Base-by-base conservation (phyloP, 2,797 vertebrate genomes). In the Cetoscarus ocellatus region DNA sequence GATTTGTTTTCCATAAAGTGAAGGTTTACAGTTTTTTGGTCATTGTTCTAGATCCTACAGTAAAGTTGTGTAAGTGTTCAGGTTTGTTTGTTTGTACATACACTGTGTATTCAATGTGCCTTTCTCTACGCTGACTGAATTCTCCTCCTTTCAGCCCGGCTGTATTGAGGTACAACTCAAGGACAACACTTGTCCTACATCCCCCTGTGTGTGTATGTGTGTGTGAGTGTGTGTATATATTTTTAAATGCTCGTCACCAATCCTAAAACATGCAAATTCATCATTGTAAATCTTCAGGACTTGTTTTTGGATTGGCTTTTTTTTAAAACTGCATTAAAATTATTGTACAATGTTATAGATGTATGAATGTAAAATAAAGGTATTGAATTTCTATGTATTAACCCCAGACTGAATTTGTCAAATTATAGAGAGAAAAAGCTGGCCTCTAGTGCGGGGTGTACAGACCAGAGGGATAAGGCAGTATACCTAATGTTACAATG, bases 361-460 rank as follows among this genome's bases (percentile, higher is more conserved):
- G 97, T 98, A 97, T 96, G 97, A 98, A 98, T 96, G 96, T 96
- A 96, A 97, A 99, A 98, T 98, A 98, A 98, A 98, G 96, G 96
- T 97, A 96, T 92, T 95, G 92, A 86, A 85, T 85, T 91, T 81
- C 38, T 86, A 88, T 94, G 91, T 92, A 88, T 86, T 64, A 80
- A 84, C 61, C 65, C 27, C 7, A 1, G 72, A 72, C 50, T 60
- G 19, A 18, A 44, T 79, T 65, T 63, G 52, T 81, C 18, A 12
- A 56, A 3, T 59, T 39, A 39, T 50, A 54, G 12, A 12, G 17
- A 54, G 48, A 49, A 43, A 3, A 27, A 4, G 27, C 27, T 27
- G 2, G 2, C 27, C 27, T 27, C 27, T 27, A 27, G 27, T 27
- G 2, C 27, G 2, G 27, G 27, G 27, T 27, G 27, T 27, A 27